Evolutionary conservation across 2,113 vertebrate species (phyloP).

Genomic region (Mesitornis unicolor): DNA sequence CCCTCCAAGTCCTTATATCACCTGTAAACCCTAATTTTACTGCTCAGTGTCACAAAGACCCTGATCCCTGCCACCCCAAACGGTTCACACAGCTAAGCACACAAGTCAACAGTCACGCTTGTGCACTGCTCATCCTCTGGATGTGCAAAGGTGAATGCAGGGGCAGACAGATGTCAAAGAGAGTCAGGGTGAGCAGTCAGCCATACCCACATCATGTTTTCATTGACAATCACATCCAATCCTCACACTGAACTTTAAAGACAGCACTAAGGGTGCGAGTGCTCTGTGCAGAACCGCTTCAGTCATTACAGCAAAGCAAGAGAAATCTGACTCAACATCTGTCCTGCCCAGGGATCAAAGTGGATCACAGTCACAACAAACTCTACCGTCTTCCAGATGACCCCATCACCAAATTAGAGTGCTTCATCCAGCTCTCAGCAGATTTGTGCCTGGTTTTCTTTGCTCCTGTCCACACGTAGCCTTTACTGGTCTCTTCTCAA

Average conservation of each 20-base stretch:
- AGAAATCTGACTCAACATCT: not conserved
- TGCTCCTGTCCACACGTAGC: not conserved
- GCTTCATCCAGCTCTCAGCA: not conserved
- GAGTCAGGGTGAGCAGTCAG: not conserved
- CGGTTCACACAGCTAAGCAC: not conserved
- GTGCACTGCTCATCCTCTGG: not conserved
- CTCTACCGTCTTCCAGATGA: not conserved
- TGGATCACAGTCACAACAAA: not conserved
- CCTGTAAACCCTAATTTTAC: not conserved
- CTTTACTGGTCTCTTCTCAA: not conserved
- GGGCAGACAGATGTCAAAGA: not conserved
- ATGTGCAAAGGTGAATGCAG: not conserved
- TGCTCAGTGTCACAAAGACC: not conserved
- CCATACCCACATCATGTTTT: not conserved
- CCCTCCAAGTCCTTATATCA: not conserved
- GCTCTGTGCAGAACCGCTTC: not conserved
- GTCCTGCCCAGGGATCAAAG: not conserved
- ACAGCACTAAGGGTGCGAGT: not conserved
- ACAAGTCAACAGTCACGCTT: not conserved
- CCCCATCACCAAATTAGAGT: not conserved
- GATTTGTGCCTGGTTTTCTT: not conserved
- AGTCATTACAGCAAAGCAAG: not conserved
- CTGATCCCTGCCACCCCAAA: not conserved
- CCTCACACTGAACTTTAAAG: not conserved
- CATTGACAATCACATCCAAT: not conserved